Evolutionary conservation across 2,888 invertebrate species (phyloP).

Genomic region (Harmothoe impar): DNA sequence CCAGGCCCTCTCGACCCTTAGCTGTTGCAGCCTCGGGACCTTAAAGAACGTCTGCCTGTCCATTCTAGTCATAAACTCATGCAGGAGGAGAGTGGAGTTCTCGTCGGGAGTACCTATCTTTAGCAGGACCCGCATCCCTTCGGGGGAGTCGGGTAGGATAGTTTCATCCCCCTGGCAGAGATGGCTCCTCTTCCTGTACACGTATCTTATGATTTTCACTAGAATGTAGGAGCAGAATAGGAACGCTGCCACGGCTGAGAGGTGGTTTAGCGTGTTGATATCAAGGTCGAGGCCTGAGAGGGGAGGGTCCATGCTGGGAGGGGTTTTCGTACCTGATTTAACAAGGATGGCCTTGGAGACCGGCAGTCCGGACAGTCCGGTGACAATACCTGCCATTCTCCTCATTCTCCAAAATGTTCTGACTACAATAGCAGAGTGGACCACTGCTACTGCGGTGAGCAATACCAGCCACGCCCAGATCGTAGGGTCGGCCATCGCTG

Average conservation of each 20-base stretch:
- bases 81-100: background rate
- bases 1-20: background rate
- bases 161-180: background rate
- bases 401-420: background rate
- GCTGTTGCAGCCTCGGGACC: background rate
- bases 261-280: too few species aligned
- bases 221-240: background rate
- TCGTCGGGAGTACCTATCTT: background rate
- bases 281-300: background rate
- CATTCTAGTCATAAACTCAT: background rate
- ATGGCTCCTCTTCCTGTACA: background rate
- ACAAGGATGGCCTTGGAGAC: background rate
- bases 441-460: background rate
- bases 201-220: background rate
- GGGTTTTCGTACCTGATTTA: background rate
- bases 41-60: background rate
- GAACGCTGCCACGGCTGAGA: background rate
- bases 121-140: background rate
- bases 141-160: background rate
- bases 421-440: background rate
- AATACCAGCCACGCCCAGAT: background rate
- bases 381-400: background rate
- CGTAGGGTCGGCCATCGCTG: background rate
- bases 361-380: background rate
- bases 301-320: background rate